Evolutionary conservation across 2,113 vertebrate genomes (phyloP).

Genomic region (Sisor rabdophorus): DNA sequence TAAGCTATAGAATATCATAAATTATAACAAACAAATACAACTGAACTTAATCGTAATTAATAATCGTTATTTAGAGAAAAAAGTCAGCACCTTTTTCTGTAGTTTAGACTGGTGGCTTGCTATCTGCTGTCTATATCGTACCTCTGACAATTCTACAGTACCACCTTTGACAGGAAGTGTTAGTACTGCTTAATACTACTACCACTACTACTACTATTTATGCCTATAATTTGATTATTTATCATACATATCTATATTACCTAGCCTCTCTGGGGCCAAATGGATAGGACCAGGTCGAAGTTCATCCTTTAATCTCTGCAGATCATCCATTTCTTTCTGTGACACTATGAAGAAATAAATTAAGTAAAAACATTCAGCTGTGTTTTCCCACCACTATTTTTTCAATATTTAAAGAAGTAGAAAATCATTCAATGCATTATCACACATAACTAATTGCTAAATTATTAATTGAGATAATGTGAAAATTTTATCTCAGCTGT

Average conservation of each 20-base stretch:
- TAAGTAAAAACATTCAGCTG: neutral
- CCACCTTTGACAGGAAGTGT: slow-evolving; percentile 69
- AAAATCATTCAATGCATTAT: neutral
- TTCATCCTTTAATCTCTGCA: slow-evolving; percentile 66
- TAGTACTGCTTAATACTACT: slow-evolving; percentile 15
- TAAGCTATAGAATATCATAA: slow-evolving; percentile 59
- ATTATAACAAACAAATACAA: neutral
- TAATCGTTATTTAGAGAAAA: no score
- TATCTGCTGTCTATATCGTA: slow-evolving; percentile 71
- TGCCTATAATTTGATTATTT: neutral
- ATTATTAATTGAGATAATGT: neutral
- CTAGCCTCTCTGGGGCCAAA: slow-evolving; percentile 66
- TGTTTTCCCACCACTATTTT: neutral
- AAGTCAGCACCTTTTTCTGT: slow-evolving; percentile 73
- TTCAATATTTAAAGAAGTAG: neutral
- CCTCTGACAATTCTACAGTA: slow-evolving; percentile 64
- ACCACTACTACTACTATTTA: neutral
- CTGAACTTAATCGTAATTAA: neutral
- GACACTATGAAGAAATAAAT: slow-evolving; percentile 63
- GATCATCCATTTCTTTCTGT: slow-evolving; percentile 69
- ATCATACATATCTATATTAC: slow-evolving; percentile 57
- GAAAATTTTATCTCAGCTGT: neutral
- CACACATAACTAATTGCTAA: neutral
- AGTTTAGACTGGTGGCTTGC: slow-evolving; percentile 66
- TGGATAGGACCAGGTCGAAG: slow-evolving; percentile 60